A percentile compares a stretch with the other conserved stretches of the same genome.
Evolutionary conservation across 2,797 vertebrate species (phyloP).

Genomic region (Myotis planiceps): DNA sequence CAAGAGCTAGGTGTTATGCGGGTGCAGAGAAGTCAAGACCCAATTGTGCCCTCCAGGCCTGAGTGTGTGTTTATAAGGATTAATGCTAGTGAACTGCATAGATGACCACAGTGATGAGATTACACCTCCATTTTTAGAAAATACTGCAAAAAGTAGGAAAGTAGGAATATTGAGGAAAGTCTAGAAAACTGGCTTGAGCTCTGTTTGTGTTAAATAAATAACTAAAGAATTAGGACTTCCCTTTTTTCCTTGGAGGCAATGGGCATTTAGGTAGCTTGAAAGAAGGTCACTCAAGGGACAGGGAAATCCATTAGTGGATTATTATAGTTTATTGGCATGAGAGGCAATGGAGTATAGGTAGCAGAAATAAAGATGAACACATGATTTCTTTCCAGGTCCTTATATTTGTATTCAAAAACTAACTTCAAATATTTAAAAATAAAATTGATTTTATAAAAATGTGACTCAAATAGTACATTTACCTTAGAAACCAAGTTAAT

Average conservation of each 20-base stretch:
- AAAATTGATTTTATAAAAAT: slow-evolving; percentile 40
- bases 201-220: not conserved
- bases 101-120: not conserved
- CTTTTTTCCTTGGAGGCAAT: not conserved
- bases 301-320: not conserved
- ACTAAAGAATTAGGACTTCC: not conserved
- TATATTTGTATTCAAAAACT: slow-evolving; percentile 51
- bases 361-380: not conserved
- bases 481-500: slow-evolving; percentile 31
- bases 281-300: not conserved
- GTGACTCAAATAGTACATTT: slow-evolving; percentile 8
- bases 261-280: not conserved
- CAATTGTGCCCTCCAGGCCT: not conserved
- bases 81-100: not conserved
- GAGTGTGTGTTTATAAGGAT: not conserved
- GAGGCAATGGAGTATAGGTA: not conserved
- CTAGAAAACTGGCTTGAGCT: not conserved
- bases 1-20: not conserved
- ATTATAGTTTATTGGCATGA: not conserved
- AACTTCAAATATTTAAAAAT: slow-evolving; percentile 55
- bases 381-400: not conserved
- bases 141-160: not conserved
- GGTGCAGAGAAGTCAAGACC: not conserved
- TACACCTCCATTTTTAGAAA: not conserved
- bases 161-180: not conserved